Evolutionary conservation across 2,888 invertebrate species (phyloP), one percentile per base, ranked within the genome.

Genomic region (Ennomos quercinarius): DNA sequence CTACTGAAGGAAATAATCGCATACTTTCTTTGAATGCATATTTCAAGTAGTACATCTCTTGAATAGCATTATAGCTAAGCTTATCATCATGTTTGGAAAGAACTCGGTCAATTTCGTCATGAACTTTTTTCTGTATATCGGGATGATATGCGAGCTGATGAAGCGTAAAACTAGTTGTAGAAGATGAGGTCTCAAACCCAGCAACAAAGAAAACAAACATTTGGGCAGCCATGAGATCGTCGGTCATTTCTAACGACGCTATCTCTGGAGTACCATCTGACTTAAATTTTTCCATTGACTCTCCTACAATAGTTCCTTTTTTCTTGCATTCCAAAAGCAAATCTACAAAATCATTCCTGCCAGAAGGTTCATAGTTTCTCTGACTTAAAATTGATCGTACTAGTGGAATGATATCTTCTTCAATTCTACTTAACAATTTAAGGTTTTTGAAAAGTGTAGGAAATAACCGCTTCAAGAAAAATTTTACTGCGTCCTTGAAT

Each of bases 121-220:
- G 86, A 13, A 76, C 78, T 48, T 78, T 81, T 37, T 55, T 60
- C 49, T 84, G 84, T 12, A 73, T 73, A 1, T 78, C 74, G 5
- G 79, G 82, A 51, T 81, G 62, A 60, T 63, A 79, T 0, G 86
- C 89, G 10, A 86, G 72, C 63, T 83, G 81, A 56, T 84, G 86
- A 27, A 86, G 67, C 8, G 83, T 81, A 57, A 69, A 83, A 50
- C 84, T 84, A 10, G 83, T 80, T 1, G 84, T 79, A 0, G 84
- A 81, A 0, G 85, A 83, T 0, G 84, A 83, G 0, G 85, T 84
- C 57, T 86, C 86, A 12, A 85, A 83, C 2, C 83, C 84, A 27
- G 84, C 83, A 2, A 76, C 80, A 42, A 84, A 84, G 63, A 84
- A 85, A 1, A 83, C 72, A 34, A 83, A 81, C n/a, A 80, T 76